phyloP scores from a whole-genome alignment of 1,140 invertebrate genomes.

The Drosophila bocqueti region DNA sequence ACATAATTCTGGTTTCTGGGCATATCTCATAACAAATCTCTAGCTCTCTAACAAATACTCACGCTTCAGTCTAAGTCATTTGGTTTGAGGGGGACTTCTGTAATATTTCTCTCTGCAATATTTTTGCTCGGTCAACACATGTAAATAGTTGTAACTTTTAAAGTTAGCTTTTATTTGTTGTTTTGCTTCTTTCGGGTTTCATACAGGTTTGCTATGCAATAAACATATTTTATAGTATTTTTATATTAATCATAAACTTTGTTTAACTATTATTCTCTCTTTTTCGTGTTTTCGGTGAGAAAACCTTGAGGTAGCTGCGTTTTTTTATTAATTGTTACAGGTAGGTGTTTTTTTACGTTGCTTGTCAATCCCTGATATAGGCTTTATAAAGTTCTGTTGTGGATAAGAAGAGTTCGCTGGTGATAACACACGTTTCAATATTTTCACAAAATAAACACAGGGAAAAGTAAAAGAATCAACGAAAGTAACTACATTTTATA shows the following conservation, averaged over 20 bases:
- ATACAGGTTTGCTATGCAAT: conserved; percentile 76
- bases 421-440: conserved; percentile 18
- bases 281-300: conserved; percentile 41
- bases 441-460: conserved; percentile 22
- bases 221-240: conserved; percentile 65
- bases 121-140: conserved; percentile 29
- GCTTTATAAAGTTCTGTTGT: conserved; percentile 26
- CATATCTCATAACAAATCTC: conserved; percentile 36
- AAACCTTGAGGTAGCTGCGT: conserved; percentile 69
- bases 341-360: conserved; percentile 13
- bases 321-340: conserved; percentile 31
- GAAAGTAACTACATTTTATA: conserved; percentile 60
- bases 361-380: conserved; percentile 65
- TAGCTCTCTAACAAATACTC: conserved; percentile 45
- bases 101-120: conserved; percentile 5
- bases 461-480: conserved; percentile 36
- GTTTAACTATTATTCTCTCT: conserved; percentile 51
- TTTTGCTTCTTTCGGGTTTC: conserved; percentile 22
- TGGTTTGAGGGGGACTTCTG: conserved; percentile 30
- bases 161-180: conserved; percentile 68
- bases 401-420: conserved; percentile 33
- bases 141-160: conserved; percentile 74
- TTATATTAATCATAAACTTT: conserved; percentile 48
- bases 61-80: conserved; percentile 65
- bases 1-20: conserved; percentile 29